Percentiles rank a stretch among this genome's conserved stretches.
These are phyloP conservation scores for Sebastes iracundus DNA, from an alignment of 2,797 vertebrate genomes.

Conservation along the genomic window DNA sequence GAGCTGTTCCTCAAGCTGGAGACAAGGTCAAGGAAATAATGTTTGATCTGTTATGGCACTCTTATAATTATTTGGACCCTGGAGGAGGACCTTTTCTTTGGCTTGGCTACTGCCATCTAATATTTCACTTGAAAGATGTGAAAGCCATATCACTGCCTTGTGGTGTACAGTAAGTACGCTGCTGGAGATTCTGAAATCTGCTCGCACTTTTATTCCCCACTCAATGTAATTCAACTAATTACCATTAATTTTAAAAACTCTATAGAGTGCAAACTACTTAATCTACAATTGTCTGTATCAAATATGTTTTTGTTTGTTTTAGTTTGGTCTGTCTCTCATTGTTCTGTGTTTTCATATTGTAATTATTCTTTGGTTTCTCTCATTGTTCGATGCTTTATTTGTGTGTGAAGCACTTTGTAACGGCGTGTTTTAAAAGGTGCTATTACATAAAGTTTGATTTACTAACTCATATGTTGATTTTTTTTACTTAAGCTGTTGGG, in stretches of 20 bases:
- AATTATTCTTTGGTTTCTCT: too few species aligned
- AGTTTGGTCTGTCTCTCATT: too few species aligned
- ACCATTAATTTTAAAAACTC: neutral
- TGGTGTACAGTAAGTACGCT: conserved; percentile 21
- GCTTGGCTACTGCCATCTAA: conserved; percentile 70
- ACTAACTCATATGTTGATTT: neutral
- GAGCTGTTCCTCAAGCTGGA: conserved; percentile 71
- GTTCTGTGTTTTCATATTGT: too few species aligned
- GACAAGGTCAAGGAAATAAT: conserved; percentile 78
- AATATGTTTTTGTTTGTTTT: neutral
- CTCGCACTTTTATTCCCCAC: conserved; percentile 33
- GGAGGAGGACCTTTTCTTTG: conserved; percentile 76
- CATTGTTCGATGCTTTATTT: too few species aligned
- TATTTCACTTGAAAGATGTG: conserved; percentile 74
- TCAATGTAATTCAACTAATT: conserved; percentile 31
- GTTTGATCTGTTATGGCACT: conserved; percentile 78
- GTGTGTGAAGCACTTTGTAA: too few species aligned
- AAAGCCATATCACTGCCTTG: conserved; percentile 56
- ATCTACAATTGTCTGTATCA: neutral
- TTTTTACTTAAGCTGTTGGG: neutral
- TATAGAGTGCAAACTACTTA: neutral
- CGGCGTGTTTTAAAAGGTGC: too few species aligned
- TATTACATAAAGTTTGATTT: too few species aligned
- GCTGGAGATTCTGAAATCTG: conserved; percentile 51
- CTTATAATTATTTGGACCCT: conserved; percentile 78